phyloP scores from a whole-genome alignment of 2,113 vertebrate species.

The Poeciliopsis turrubarensis region DNA sequence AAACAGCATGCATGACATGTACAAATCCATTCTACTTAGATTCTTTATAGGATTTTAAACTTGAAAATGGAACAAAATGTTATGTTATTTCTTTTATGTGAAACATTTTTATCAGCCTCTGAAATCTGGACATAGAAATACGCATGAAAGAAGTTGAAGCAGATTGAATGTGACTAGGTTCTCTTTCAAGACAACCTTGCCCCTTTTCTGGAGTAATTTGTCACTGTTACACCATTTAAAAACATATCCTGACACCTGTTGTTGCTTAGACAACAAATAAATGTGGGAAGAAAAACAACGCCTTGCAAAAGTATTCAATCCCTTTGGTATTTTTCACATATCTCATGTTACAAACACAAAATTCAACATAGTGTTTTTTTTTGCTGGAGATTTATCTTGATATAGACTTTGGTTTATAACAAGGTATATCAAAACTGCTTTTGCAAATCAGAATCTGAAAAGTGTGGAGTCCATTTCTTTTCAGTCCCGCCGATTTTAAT shows the following conservation, averaged over 20 bases:
- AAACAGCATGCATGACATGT: slow-evolving; percentile 28
- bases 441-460: slow-evolving; percentile 1
- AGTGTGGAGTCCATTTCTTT: background rate
- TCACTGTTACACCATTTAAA: slow-evolving; percentile 25
- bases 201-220: background rate
- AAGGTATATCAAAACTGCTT: background rate
- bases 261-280: background rate
- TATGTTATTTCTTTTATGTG: slow-evolving; percentile 14
- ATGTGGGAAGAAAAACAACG: background rate
- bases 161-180: background rate
- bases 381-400: background rate
- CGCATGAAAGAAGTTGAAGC: background rate
- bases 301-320: background rate
- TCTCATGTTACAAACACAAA: background rate
- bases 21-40: background rate
- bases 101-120: slow-evolving; percentile 34
- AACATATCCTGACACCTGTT: too few species aligned
- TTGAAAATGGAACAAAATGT: slow-evolving; percentile 15
- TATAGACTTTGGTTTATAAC: too few species aligned
- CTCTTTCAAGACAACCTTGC: slow-evolving; percentile 2
- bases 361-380: background rate
- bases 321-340: background rate
- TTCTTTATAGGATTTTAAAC: background rate
- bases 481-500: too few species aligned
- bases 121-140: slow-evolving; percentile 15